Evolutionary conservation across 2,797 vertebrate genomes (phyloP).

Genomic region (Pantherophis alleghaniensis): DNA sequence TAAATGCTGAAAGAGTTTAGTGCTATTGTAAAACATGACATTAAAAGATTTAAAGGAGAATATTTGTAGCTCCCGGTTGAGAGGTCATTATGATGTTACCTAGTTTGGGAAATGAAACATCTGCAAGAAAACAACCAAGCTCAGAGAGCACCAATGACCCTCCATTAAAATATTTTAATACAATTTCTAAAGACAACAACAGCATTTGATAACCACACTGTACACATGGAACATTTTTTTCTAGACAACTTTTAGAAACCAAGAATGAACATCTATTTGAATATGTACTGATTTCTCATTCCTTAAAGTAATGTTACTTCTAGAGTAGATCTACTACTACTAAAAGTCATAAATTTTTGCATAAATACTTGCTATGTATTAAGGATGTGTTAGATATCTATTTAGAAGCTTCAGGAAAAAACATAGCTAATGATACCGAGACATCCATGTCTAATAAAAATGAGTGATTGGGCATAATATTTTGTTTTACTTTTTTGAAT

Average conservation of each 20-base stretch:
- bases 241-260: neutral
- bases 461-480: neutral
- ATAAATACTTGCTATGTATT: neutral
- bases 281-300: neutral
- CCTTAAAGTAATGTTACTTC: neutral
- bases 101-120: neutral
- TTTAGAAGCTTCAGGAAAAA: neutral
- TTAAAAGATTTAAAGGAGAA: neutral
- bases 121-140: neutral
- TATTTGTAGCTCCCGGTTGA: neutral
- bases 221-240: neutral
- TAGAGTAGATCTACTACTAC: neutral
- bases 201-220: neutral
- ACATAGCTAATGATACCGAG: neutral
- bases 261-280: neutral
- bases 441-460: neutral
- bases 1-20: neutral
- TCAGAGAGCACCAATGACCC: neutral
- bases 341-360: neutral
- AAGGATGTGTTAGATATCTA: neutral
- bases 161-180: neutral
- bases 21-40: neutral
- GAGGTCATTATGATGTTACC: neutral
- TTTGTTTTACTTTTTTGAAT: slow-evolving; percentile 20
- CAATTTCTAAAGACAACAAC: neutral